These are phyloP conservation scores for Stichodactyla helianthus DNA, from an alignment of 64 coral and sea anemone genomes.

Conservation along the genomic window DNA sequence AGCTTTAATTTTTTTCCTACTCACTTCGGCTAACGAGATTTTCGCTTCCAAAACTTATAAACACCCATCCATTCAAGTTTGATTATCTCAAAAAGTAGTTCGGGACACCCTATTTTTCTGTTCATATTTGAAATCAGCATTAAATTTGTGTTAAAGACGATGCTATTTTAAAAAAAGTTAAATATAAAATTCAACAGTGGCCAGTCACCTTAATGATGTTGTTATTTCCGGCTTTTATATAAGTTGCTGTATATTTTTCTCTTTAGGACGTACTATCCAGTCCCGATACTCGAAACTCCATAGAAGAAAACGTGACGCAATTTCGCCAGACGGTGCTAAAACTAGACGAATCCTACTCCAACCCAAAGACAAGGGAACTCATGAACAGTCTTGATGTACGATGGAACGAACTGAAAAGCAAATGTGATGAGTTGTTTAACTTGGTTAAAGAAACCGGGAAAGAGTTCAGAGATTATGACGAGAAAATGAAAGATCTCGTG, in stretches of 20 bases:
- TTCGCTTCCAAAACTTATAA: too few relatives aligned
- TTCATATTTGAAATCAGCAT: too few relatives aligned
- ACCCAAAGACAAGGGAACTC: constrained; percentile 41
- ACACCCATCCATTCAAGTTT: too few relatives aligned
- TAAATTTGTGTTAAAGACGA: too few relatives aligned
- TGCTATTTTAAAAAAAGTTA: too few relatives aligned
- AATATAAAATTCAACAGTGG: too few relatives aligned
- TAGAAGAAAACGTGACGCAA: constrained; percentile 37
- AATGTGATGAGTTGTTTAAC: constrained; percentile 31
- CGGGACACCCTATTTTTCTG: too few relatives aligned
- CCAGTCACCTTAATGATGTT: too few relatives aligned
- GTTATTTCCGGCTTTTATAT: too few relatives aligned
- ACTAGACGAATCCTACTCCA: constrained; percentile 29
- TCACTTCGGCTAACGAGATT: too few relatives aligned
- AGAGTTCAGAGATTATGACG: constrained; percentile 53
- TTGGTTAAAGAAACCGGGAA: constrained; percentile 47
- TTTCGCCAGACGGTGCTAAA: constrained; percentile 48
- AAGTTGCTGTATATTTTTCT: background rate
- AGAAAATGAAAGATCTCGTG: constrained; percentile 29
- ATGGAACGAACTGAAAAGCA: constrained; percentile 33
- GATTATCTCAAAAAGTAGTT: too few relatives aligned
- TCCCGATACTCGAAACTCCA: constrained; percentile 26
- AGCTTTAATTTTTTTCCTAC: too few relatives aligned
- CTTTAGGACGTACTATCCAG: constrained; percentile 18
- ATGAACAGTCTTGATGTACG: constrained; percentile 15